Base-by-base conservation (phyloP, 2,888 invertebrate species). In the Drosophila mayaguana region DNA sequence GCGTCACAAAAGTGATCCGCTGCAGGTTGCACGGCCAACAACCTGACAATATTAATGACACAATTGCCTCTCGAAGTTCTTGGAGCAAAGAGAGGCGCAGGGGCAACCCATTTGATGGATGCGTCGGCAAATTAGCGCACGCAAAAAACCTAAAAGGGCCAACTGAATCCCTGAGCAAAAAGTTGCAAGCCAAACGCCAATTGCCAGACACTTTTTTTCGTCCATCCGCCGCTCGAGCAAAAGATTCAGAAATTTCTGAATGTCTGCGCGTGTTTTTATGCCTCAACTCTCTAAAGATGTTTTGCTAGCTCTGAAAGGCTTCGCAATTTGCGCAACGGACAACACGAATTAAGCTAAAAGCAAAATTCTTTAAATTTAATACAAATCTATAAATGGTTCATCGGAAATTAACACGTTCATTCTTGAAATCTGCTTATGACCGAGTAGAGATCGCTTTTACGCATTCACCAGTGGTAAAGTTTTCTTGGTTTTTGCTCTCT, bases 191-290 rank as follows among this genome's bases (percentile, higher is more conserved):
- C 72, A 72, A 72, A 66, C 65, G 63, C 63, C 74, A 77, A 78
- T 74, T 72, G 75, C 81, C 90, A 86, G 86, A 86, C 86, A 86
- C 81, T 86, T 86, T 86, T 86, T 86, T 89, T 55, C 46, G 18
- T 42, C 18, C 56, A 34, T 56, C 46, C 51, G 18, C 43, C 16
- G 43, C 57, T 48, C 56, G 14, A 40, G 53, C 48, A 45, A 40
- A 65, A 57, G 75, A 79, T 75, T 74, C 72, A 60, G 76, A 82
- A 89, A 90, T 90, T 80, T 91, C 83, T 79, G 83, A 84, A 88
- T 88, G 91, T 90, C 90, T 90, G 88, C 77, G 74, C 68, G 67
- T 43, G 77, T 91, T 91, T 89, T 89, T 89, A 75, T 86, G 67
- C 22, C 36, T 7, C 64, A 55, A 63, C 43, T 66, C 50, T 55